Base-by-base conservation (phyloP, 2,888 invertebrate species). In the Heliconius cydno region DNA sequence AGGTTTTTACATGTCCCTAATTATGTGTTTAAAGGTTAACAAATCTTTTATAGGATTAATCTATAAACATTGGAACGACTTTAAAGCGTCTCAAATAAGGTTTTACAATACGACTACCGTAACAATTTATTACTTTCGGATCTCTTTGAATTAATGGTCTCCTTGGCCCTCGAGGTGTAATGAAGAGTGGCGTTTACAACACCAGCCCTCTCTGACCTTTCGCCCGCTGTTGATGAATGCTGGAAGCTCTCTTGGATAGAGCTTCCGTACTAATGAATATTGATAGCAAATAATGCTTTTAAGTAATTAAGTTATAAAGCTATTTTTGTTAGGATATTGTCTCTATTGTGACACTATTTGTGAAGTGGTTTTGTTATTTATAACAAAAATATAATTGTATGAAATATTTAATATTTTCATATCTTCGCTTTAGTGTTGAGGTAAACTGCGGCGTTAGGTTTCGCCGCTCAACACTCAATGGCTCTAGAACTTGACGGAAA, bases 171-270 rank as follows among this genome's bases (percentile, higher is more conserved):
- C 86, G 22, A 57, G 41, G 34, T 34, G 74, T 87, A 91, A 91
- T 89, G 87, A 89, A 88, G 89, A 91, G 87, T 90, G 91, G 87
- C 89, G 87, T 89, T 90, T 87, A 88, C 84, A 86, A 77, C 85
- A 75, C 67, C 30, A 52, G 52, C 74, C 74, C 67, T 74, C 67
- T 74, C 68, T 65, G 78, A 78, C 68, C 74, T 74, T 46, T 67
- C 65, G 25, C 75, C 19, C 25, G 68, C 67, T 66, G 66, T 72
- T 68, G 66, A 73, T 78, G 57, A 78, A 78, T 60, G 22, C 28
- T 52, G 41, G 74, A 79, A 77, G 80, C 72, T 52, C 67, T 73
- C 38, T 28, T 28, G 52, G 57, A 66, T 57, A 74, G 46, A 38
- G 46, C 63, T 30, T 34, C 60, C 52, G 19, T 25, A 63, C 30